Evolutionary conservation across 2,888 invertebrate genomes (phyloP), one percentile per base, ranked within the genome.

Genomic region (Microctonus aethiopoides): DNA sequence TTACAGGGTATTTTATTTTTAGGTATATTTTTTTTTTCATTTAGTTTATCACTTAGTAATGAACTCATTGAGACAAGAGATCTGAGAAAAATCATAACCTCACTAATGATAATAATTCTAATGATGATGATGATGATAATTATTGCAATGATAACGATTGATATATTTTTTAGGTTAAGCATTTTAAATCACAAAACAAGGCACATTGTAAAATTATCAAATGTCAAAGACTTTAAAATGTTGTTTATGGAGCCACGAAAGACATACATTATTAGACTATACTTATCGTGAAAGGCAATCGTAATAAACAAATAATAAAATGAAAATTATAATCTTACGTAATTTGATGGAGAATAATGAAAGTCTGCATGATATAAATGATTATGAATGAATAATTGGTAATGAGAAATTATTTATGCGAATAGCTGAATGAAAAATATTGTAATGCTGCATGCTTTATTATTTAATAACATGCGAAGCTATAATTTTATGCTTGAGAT

Each of bases 221-320:
- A n/a, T n/a, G n/a, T n/a, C n/a, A n/a, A n/a, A n/a, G n/a, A n/a
- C n/a, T 61, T 61, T 9, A 13, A 36, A 36, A 24, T 29, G 11
- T 36, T 7, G n/a, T 41, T 20, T 29, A 39, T 22, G 41, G 66
- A 70, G 70, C 59, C 39, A 70, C 70, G 70, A 70, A 70, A 70
- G 70, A 70, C 65, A 66, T n/a, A n/a, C n/a, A 65, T 56, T 64
- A 51, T 51, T 46, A 32, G 51, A 26, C 11, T 36, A 20, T 36
- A 20, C 10, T 61, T 46, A 24, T 24, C 39, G 3, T 1, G 16
- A 32, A 16, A n/a, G 29, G 16, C 29, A 24, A 39, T 20, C 10
- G 26, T 24, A 16, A 52, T 34, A 51, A 51, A n/a, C n/a, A n/a
- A n/a, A n/a, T n/a, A n/a, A n/a, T 11, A 11, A 6, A 13, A 39